Percentiles rank a stretch among this genome's conserved stretches.
These are phyloP conservation scores for Lithophane leautieri DNA, from an alignment of 2,888 invertebrate species.

Conservation along the genomic window DNA sequence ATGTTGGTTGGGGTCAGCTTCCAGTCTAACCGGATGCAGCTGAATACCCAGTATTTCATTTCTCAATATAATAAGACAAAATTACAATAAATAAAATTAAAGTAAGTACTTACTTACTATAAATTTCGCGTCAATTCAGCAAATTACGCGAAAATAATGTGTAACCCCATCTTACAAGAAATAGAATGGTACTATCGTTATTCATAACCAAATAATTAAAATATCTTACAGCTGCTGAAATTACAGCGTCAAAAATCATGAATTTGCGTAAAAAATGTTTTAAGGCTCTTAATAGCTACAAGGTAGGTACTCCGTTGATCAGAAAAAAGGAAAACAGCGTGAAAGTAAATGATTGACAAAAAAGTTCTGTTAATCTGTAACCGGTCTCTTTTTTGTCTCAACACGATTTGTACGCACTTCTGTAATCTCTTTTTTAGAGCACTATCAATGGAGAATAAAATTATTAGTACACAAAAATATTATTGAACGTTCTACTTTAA, in stretches of 20 bases:
- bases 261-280: not conserved
- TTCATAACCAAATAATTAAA: too few species aligned
- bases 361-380: conserved; percentile 55
- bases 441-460: not conserved
- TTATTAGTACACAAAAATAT: not conserved
- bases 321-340: conserved; percentile 23
- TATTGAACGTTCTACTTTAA: not conserved
- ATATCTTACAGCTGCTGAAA: too few species aligned
- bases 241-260: too few species aligned
- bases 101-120: too few species aligned
- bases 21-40: too few species aligned
- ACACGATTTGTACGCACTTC: conserved; percentile 32
- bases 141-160: not conserved
- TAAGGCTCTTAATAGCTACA: not conserved
- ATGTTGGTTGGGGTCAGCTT: too few species aligned
- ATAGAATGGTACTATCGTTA: too few species aligned
- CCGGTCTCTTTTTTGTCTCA: conserved; percentile 50
- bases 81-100: too few species aligned
- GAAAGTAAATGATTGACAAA: conserved; percentile 56
- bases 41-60: too few species aligned
- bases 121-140: not conserved
- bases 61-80: too few species aligned
- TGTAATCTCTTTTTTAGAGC: conserved; percentile 40
- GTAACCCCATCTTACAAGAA: too few species aligned
- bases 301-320: not conserved